Conservation (phyloP, 2,797 vertebrate species). For the Molothrus ater region DNA sequence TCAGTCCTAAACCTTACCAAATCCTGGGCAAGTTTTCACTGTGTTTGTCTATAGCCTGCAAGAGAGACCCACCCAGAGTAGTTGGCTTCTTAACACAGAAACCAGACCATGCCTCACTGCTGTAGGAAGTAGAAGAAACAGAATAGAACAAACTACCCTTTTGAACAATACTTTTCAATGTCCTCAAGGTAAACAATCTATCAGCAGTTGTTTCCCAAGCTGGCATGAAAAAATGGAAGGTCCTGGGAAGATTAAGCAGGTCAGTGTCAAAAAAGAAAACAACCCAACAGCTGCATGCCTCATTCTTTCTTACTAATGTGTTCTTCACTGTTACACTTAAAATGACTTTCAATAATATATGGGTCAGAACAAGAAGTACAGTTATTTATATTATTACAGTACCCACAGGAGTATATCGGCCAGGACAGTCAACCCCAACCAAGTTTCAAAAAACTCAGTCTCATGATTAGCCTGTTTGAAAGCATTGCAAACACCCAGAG, state of each 20-base stretch:
- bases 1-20: background rate
- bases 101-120: slow-evolving; percentile 24
- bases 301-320: background rate
- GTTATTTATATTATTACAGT: background rate
- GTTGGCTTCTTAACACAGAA: background rate
- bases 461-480: background rate
- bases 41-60: background rate
- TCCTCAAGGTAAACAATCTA: background rate
- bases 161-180: background rate
- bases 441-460: background rate
- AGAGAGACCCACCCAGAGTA: background rate
- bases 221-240: background rate
- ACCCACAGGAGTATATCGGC: background rate
- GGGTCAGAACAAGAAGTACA: background rate
- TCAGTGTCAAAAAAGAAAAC: background rate
- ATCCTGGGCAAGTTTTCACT: background rate
- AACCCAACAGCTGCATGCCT: background rate
- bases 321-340: background rate
- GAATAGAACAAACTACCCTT: background rate
- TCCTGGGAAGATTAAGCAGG: background rate
- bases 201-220: background rate
- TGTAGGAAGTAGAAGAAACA: background rate
- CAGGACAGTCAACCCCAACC: background rate
- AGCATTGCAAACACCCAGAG: background rate
- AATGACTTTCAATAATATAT: background rate